These are phyloP conservation scores for Petrolisthes cinctipes DNA, from an alignment of 2,888 invertebrate genomes.

Conservation along the genomic window DNA sequence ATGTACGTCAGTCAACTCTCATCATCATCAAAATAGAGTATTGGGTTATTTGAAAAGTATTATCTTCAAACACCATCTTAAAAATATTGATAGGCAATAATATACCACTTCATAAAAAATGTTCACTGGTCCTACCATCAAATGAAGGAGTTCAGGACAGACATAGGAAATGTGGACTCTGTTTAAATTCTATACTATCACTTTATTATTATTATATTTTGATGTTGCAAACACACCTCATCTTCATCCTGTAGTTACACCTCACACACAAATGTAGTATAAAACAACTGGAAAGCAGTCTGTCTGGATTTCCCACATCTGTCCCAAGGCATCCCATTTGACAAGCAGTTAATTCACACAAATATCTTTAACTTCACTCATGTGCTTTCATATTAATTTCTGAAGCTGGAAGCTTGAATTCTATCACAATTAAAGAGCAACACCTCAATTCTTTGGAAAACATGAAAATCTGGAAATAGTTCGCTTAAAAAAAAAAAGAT, in stretches of 20 bases:
- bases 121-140: background rate
- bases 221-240: too few species aligned
- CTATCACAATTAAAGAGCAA: background rate
- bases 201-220: too few species aligned
- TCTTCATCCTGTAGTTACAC: too few species aligned
- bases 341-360: background rate
- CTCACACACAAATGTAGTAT: too few species aligned
- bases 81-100: background rate
- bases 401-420: background rate
- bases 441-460: background rate
- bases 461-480: background rate
- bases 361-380: background rate
- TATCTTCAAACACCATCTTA: background rate
- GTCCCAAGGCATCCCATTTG: too few species aligned
- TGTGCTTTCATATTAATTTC: background rate
- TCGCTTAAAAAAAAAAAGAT: background rate
- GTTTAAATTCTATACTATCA: too few species aligned
- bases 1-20: background rate
- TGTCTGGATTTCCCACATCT: too few species aligned
- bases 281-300: too few species aligned
- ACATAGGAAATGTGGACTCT: too few species aligned
- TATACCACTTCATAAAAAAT: background rate
- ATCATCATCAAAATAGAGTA: background rate
- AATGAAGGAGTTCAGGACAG: too few species aligned
- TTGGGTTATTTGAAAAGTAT: background rate